These are phyloP conservation scores for Ceratitis capitata DNA, from an alignment of 1,140 invertebrate species.

Conservation along the genomic window DNA sequence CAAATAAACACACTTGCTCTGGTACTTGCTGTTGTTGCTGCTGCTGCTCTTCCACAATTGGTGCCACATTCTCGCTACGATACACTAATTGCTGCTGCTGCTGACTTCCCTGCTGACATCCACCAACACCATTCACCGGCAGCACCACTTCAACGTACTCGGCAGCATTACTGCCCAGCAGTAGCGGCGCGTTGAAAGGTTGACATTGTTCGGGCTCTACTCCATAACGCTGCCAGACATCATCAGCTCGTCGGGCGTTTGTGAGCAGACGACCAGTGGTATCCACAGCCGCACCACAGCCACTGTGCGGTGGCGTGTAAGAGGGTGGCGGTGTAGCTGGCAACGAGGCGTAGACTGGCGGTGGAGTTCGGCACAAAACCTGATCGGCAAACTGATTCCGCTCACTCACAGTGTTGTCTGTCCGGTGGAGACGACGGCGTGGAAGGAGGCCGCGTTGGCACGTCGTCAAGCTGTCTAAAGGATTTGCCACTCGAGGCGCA, in stretches of 20 bases:
- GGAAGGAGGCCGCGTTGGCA: background rate
- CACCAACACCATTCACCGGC: background rate
- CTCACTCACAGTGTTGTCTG: background rate
- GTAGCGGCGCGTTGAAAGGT: background rate
- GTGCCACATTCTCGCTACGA: background rate
- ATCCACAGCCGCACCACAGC: background rate
- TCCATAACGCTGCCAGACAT: background rate
- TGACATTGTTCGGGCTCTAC: background rate
- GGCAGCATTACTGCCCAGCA: background rate
- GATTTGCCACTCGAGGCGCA: constrained; percentile 27
- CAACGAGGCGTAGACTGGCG: constrained; percentile 48
- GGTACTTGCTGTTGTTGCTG: background rate
- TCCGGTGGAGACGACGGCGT: no score
- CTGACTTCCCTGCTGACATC: background rate
- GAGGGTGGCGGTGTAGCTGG: constrained; percentile 58
- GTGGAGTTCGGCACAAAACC: constrained; percentile 48
- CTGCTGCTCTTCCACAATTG: background rate
- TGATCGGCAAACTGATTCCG: constrained; percentile 39
- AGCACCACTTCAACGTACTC: background rate
- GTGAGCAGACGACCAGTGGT: background rate
- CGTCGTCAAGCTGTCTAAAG: constrained; percentile 19
- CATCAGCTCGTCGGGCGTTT: background rate
- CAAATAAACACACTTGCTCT: background rate
- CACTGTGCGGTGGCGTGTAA: constrained; percentile 52
- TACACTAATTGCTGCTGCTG: constrained; percentile 18